A percentile compares a stretch with the other conserved stretches of the same genome.
These are phyloP conservation scores for Panzeria rudis DNA, from an alignment of 2,888 invertebrate genomes.

Conservation along the genomic window DNA sequence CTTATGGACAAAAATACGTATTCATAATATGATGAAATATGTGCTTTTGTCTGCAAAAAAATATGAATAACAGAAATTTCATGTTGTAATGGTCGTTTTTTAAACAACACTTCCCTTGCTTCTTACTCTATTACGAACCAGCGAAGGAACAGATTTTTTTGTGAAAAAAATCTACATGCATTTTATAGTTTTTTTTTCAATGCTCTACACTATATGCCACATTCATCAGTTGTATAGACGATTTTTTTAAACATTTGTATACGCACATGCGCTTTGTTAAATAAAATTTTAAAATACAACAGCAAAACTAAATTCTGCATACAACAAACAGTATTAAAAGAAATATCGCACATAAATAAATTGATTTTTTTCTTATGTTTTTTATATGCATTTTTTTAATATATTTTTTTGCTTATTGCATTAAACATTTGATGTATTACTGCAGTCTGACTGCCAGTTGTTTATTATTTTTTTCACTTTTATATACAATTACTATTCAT, in stretches of 20 bases:
- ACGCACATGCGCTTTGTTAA: slow-evolving; percentile 65
- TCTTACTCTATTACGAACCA: not conserved
- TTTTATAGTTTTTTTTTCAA: slow-evolving; percentile 50
- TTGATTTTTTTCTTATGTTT: slow-evolving; percentile 27
- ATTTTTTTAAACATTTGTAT: slow-evolving; percentile 30
- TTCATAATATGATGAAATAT: slow-evolving; percentile 53
- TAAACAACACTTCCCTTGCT: slow-evolving; percentile 1
- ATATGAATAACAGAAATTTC: slow-evolving; percentile 32
- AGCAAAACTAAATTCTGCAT: slow-evolving; percentile 5
- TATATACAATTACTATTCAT: slow-evolving; percentile 21
- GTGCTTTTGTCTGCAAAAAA: slow-evolving; percentile 41
- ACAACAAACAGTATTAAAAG: slow-evolving; percentile 31
- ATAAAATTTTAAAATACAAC: slow-evolving; percentile 28
- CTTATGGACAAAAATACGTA: not conserved
- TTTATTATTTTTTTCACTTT: slow-evolving; percentile 25
- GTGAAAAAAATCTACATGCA: slow-evolving; percentile 38
- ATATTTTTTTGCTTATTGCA: slow-evolving; percentile 38
- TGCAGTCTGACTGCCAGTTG: slow-evolving; percentile 65
- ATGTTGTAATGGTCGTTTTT: slow-evolving; percentile 25
- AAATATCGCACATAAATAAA: slow-evolving; percentile 57
- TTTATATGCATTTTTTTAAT: not conserved
- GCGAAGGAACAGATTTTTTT: slow-evolving; percentile 23
- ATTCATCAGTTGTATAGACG: slow-evolving; percentile 16
- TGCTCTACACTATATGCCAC: slow-evolving; percentile 34
- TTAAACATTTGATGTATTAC: slow-evolving; percentile 71